These are phyloP conservation scores for Anagrus nilaparvatae DNA, from an alignment of 1,140 invertebrate genomes.

Conservation along the genomic window DNA sequence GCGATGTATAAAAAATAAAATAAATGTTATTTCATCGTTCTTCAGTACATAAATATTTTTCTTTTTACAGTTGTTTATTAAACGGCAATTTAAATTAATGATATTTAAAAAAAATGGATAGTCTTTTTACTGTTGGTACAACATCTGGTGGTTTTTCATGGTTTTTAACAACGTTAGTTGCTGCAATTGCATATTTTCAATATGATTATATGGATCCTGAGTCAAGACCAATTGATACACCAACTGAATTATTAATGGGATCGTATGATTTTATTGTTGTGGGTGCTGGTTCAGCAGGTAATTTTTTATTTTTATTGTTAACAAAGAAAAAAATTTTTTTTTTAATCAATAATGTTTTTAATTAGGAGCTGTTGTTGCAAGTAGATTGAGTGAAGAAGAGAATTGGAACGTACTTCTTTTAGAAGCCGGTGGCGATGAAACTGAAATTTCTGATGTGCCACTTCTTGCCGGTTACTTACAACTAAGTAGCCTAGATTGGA, in stretches of 20 bases:
- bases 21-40: no score
- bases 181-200: slow-evolving; percentile 72
- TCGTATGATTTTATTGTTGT: slow-evolving; percentile 81
- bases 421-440: slow-evolving; percentile 87
- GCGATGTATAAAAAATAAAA: no score
- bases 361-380: slow-evolving; percentile 80
- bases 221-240: slow-evolving; percentile 55
- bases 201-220: slow-evolving; percentile 70
- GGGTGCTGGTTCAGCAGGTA: slow-evolving; percentile 89
- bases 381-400: slow-evolving; percentile 65
- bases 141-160: slow-evolving; percentile 52
- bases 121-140: no score
- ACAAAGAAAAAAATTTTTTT: background rate
- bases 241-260: slow-evolving; percentile 50
- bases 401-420: slow-evolving; percentile 75
- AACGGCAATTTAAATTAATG: no score
- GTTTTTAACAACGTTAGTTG: slow-evolving; percentile 69
- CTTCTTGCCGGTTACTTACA: slow-evolving; percentile 78
- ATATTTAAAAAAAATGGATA: no score
- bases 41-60: no score
- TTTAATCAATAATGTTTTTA: slow-evolving; percentile 15
- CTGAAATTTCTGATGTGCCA: slow-evolving; percentile 80
- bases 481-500: slow-evolving; percentile 81
- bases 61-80: no score
- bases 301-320: background rate